Evolutionary conservation across 2,113 vertebrate species (phyloP).

Genomic region (Phyllostomus discolor): DNA sequence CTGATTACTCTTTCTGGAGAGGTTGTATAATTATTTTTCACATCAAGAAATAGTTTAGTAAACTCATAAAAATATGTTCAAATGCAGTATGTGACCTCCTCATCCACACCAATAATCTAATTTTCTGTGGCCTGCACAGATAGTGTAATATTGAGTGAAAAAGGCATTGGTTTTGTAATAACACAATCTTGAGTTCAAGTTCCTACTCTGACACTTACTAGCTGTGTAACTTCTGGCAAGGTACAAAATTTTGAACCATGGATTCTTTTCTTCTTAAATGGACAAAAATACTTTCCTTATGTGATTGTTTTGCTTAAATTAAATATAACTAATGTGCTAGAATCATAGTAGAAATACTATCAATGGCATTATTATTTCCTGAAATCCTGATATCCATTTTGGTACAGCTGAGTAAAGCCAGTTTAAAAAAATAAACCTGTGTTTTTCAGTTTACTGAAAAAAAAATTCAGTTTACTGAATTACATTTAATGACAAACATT

Average conservation of each 20-base stretch:
- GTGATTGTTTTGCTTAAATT: not conserved
- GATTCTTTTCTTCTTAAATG: not conserved
- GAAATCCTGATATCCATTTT: not conserved
- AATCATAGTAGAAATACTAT: not conserved
- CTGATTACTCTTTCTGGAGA: not conserved
- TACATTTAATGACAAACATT: not conserved
- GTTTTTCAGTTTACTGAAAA: constrained; percentile 7
- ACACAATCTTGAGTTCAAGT: not conserved
- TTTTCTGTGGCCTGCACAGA: not conserved
- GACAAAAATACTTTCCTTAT: not conserved
- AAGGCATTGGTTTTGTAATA: not conserved
- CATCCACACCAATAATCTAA: not conserved
- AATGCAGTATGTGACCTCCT: not conserved
- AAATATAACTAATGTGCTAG: not conserved
- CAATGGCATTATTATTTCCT: not conserved
- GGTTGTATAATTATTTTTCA: not conserved
- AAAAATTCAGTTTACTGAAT: not conserved
- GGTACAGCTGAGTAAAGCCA: not conserved
- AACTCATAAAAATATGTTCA: not conserved
- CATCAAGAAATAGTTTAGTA: not conserved
- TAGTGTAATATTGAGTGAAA: not conserved
- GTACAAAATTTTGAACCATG: not conserved
- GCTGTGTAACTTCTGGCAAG: not conserved
- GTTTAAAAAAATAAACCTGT: not conserved
- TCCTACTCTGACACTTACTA: not conserved